A percentile compares a stretch with the other conserved stretches of the same genome.
Evolutionary conservation across 2,113 vertebrate genomes (phyloP).

Genomic region (Forbesichthys papilliferus): DNA sequence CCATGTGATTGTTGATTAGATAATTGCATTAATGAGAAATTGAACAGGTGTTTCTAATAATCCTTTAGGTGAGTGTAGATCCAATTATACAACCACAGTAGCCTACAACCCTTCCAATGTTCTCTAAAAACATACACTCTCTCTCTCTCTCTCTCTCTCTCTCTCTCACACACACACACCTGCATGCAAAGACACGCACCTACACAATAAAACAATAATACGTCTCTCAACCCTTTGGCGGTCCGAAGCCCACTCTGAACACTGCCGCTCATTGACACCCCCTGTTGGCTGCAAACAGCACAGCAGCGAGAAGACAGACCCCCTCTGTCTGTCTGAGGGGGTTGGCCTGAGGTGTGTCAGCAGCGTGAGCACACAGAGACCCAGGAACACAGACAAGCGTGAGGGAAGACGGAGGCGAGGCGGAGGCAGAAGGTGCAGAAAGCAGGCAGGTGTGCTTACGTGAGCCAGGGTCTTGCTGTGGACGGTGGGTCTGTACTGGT

Average conservation of each 20-base stretch:
- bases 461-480: constrained; percentile 64
- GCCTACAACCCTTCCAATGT: no score
- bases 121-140: no score
- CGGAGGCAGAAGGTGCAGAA: background rate
- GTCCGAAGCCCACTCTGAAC: background rate
- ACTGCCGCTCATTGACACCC: background rate
- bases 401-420: constrained; percentile 1
- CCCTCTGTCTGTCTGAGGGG: background rate
- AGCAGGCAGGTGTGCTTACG: constrained; percentile 60
- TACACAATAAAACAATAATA: no score
- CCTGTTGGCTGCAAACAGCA: no score
- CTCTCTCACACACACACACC: no score
- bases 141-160: no score
- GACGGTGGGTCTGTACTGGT: constrained; percentile 76
- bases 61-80: no score
- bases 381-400: background rate
- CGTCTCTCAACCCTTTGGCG: background rate
- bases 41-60: no score
- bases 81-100: no score
- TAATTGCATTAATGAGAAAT: no score
- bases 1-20: no score
- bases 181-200: no score
- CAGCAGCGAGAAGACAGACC: background rate
- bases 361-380: background rate
- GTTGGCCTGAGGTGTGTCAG: background rate